A percentile compares a stretch with the other conserved stretches of the same genome.
phyloP scores from a whole-genome alignment of 2,888 invertebrate genomes.

The Antitype chi region DNA sequence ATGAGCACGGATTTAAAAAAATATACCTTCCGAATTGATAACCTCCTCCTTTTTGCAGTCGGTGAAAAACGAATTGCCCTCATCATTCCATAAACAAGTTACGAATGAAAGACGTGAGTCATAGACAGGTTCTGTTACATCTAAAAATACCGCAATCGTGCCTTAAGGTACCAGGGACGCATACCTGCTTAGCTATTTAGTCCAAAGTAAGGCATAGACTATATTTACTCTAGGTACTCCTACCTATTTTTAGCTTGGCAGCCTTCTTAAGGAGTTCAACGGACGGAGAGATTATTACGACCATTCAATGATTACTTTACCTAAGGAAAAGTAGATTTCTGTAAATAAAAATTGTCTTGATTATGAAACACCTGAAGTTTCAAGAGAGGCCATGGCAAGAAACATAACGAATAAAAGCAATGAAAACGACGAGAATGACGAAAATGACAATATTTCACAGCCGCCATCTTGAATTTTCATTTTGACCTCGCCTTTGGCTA shows the following conservation, averaged over 20 bases:
- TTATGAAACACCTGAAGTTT: background rate
- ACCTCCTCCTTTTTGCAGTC: too few relatives aligned
- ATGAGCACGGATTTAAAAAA: too few relatives aligned
- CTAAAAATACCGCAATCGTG: constrained; percentile 46
- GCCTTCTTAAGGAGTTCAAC: constrained; percentile 27
- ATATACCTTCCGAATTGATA: too few relatives aligned
- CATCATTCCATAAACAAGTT: constrained; percentile 11
- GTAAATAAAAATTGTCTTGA: background rate
- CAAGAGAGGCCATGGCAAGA: too few relatives aligned
- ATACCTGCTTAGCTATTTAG: constrained; percentile 26
- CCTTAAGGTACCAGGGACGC: constrained; percentile 26
- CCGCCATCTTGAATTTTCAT: too few relatives aligned
- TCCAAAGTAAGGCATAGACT: constrained; percentile 17
- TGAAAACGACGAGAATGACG: too few relatives aligned
- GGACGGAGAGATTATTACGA: background rate
- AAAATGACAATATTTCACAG: too few relatives aligned
- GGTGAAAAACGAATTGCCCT: background rate
- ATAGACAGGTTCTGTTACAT: constrained; percentile 20
- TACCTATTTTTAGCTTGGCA: constrained; percentile 24
- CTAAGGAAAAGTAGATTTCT: background rate
- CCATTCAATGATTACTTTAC: background rate
- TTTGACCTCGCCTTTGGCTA: too few relatives aligned
- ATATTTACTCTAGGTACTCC: constrained; percentile 12
- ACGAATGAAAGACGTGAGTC: constrained; percentile 25
- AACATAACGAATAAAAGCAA: too few relatives aligned